Percentiles rank a stretch among this genome's conserved stretches.
phyloP scores from a whole-genome alignment of 1,140 invertebrate species.

The Neodiprion pinetum region DNA sequence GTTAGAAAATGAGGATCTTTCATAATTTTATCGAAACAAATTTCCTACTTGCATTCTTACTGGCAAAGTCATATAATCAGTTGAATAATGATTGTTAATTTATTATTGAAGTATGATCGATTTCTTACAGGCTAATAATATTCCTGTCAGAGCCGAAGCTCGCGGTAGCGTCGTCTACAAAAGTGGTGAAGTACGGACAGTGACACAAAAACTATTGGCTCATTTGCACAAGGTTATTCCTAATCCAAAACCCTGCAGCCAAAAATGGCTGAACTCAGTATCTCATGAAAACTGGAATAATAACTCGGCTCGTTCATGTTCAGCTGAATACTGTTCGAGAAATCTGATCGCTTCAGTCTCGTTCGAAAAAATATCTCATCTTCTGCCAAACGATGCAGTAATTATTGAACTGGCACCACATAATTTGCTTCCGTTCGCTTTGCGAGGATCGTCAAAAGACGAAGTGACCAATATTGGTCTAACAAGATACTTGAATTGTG shows the following conservation, averaged over 20 bases:
- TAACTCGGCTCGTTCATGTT: slow-evolving; percentile 72
- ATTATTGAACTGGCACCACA: slow-evolving; percentile 81
- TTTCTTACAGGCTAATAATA: slow-evolving; percentile 68
- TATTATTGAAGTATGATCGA: not conserved
- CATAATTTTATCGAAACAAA: not conserved
- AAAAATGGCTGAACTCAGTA: slow-evolving; percentile 88
- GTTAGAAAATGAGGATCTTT: not conserved
- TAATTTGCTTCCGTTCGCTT: slow-evolving; percentile 65
- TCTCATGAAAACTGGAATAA: slow-evolving; percentile 79
- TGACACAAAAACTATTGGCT: slow-evolving; percentile 73
- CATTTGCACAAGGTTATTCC: slow-evolving; percentile 77
- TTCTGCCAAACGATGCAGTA: slow-evolving; percentile 82
- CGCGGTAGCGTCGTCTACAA: slow-evolving; percentile 87
- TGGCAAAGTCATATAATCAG: not conserved
- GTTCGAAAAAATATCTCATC: slow-evolving; percentile 81
- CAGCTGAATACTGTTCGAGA: slow-evolving; percentile 93
- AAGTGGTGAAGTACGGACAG: slow-evolving; percentile 69
- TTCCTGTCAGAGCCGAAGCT: slow-evolving; percentile 84
- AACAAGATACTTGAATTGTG: slow-evolving; percentile 72
- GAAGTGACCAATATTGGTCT: slow-evolving; percentile 77
- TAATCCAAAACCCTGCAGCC: slow-evolving; percentile 72
- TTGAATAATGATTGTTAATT: not conserved
- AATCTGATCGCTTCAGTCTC: slow-evolving; percentile 85
- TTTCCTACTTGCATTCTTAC: not conserved
- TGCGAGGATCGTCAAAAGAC: slow-evolving; percentile 58